A percentile compares a stretch with the other conserved stretches of the same genome.
These are phyloP conservation scores for Anthrax anthrax DNA, from an alignment of 2,888 invertebrate species.

Conservation along the genomic window DNA sequence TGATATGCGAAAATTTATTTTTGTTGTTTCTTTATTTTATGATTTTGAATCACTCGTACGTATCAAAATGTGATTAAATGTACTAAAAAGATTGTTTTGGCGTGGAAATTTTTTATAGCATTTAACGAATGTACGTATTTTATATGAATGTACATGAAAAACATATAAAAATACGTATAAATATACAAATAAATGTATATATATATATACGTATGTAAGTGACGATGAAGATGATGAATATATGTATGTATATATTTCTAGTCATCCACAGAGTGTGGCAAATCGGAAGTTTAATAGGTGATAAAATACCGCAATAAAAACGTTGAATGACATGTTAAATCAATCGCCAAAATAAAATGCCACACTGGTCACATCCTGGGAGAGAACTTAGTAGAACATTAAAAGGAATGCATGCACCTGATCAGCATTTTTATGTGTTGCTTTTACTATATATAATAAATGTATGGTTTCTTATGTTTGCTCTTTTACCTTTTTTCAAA, in stretches of 20 bases:
- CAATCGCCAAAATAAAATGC: constrained; percentile 30
- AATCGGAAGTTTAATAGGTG: constrained; percentile 36
- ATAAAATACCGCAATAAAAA: constrained; percentile 35
- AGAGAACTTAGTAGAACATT: not conserved
- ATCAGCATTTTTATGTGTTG: not conserved
- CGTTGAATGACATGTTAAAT: constrained; percentile 36
- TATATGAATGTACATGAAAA: too few relatives aligned
- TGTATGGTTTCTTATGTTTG: not conserved
- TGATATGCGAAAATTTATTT: too few relatives aligned
- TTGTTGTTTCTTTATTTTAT: too few relatives aligned
- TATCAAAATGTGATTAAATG: too few relatives aligned
- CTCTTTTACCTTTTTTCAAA: not conserved
- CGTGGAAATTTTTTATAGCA: too few relatives aligned
- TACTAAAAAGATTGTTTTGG: too few relatives aligned
- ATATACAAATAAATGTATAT: too few relatives aligned
- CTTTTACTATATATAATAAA: not conserved
- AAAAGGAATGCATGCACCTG: not conserved
- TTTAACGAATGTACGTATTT: too few relatives aligned
- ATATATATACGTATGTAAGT: too few relatives aligned
- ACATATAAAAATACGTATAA: too few relatives aligned
- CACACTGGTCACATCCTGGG: not conserved
- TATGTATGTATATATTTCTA: not conserved
- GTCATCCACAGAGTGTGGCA: constrained; percentile 24
- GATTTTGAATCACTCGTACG: too few relatives aligned
- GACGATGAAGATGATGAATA: too few relatives aligned